These are phyloP conservation scores for Nebria salina DNA, from an alignment of 2,888 invertebrate genomes.

Conservation along the genomic window DNA sequence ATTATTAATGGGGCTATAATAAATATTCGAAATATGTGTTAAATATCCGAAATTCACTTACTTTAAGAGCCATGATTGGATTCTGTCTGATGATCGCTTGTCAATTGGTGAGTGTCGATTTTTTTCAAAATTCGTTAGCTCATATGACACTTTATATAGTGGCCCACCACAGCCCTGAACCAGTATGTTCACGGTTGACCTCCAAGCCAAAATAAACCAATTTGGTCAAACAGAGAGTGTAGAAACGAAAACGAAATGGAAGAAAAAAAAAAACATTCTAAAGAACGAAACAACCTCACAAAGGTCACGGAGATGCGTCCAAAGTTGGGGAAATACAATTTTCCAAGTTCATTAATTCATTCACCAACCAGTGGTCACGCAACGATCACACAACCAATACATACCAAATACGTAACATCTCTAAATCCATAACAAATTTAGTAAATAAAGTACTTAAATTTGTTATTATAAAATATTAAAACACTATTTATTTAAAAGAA, in stretches of 20 bases:
- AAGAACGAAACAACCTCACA: not conserved
- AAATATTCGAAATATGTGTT: too few relatives aligned
- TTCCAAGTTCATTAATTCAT: not conserved
- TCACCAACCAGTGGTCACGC: not conserved
- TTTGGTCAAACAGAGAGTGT: not conserved
- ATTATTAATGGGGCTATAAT: too few relatives aligned
- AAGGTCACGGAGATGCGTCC: not conserved
- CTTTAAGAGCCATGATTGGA: constrained; percentile 1
- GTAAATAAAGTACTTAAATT: too few relatives aligned
- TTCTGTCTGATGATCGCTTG: not conserved
- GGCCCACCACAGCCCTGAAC: not conserved
- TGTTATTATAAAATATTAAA: too few relatives aligned
- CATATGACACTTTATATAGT: not conserved
- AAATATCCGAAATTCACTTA: not conserved
- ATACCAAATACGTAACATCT: too few relatives aligned
- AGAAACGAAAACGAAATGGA: not conserved
- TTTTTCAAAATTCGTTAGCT: not conserved
- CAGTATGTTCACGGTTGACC: not conserved
- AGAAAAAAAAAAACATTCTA: not conserved
- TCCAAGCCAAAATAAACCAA: not conserved
- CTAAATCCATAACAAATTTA: too few relatives aligned
- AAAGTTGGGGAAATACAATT: not conserved
- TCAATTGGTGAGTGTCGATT: not conserved
- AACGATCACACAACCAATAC: not conserved
- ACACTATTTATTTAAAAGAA: too few relatives aligned